phyloP scores from a whole-genome alignment of 2,888 invertebrate species.

The Alloscopus bannaensis region DNA sequence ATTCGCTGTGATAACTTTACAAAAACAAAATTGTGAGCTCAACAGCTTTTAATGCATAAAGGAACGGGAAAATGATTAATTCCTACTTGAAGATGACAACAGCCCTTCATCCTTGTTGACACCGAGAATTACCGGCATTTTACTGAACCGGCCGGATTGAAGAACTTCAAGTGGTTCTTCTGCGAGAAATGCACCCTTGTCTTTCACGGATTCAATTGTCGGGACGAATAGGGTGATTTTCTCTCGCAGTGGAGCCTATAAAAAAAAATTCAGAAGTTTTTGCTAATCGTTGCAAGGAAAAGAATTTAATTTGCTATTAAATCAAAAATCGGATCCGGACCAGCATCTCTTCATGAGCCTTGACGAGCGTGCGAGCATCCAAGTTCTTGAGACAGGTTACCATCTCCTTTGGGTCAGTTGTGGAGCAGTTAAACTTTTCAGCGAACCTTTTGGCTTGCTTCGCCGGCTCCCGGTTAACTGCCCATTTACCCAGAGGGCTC shows the following conservation, averaged over 20 bases:
- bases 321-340: slow-evolving; percentile 21
- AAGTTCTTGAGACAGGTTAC: slow-evolving; percentile 62
- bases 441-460: slow-evolving; percentile 66
- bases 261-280: slow-evolving; percentile 4
- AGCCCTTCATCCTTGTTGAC: slow-evolving; percentile 68
- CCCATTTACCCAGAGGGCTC: slow-evolving; percentile 59
- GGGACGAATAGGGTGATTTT: slow-evolving; percentile 67
- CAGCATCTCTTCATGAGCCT: slow-evolving; percentile 61
- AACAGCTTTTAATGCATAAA: background rate
- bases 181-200: slow-evolving; percentile 67
- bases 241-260: slow-evolving; percentile 59
- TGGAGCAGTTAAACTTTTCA: slow-evolving; percentile 66
- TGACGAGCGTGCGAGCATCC: slow-evolving; percentile 57
- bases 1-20: slow-evolving; percentile 59
- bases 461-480: slow-evolving; percentile 60
- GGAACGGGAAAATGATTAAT: background rate
- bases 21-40: no score
- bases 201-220: slow-evolving; percentile 67
- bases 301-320: no score
- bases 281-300: no score
- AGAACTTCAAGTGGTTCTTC: slow-evolving; percentile 65
- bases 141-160: slow-evolving; percentile 62
- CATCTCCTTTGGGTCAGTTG: slow-evolving; percentile 60
- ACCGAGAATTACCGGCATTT: slow-evolving; percentile 67
- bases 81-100: slow-evolving; percentile 58